These are phyloP conservation scores for Oxyura jamaicensis DNA, from an alignment of 2,113 vertebrate species.

Conservation along the genomic window DNA sequence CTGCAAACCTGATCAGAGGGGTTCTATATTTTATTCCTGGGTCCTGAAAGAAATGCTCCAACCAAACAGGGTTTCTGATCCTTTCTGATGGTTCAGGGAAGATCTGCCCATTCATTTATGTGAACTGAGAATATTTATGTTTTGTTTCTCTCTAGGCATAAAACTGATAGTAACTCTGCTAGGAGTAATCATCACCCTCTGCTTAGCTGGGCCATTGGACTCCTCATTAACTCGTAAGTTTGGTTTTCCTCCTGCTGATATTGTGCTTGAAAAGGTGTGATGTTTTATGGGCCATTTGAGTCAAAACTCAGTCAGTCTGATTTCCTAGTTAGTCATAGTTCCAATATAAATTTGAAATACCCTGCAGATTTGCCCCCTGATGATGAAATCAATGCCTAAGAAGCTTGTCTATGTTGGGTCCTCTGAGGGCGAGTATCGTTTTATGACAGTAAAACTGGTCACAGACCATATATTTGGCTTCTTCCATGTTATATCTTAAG, in stretches of 20 bases:
- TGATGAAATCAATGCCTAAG: not conserved
- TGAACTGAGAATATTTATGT: not conserved
- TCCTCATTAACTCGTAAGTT: not conserved
- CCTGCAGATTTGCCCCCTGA: not conserved
- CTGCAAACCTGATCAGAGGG: not conserved
- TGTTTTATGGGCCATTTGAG: not conserved
- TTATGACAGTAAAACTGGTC: not conserved
- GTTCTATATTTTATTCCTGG: not conserved
- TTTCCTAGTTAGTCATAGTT: not conserved
- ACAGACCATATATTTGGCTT: not conserved
- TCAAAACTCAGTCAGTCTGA: not conserved
- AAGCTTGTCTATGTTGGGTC: not conserved
- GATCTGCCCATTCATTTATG: not conserved
- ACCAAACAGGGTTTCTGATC: not conserved
- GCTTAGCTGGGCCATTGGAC: not conserved
- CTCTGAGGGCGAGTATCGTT: not conserved
- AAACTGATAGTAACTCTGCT: not conserved
- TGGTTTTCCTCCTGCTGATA: not conserved
- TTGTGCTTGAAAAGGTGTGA: not conserved
- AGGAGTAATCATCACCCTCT: not conserved
- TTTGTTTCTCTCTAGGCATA: constrained; percentile 3
- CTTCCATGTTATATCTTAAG: not conserved
- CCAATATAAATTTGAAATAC: not conserved
- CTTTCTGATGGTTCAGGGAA: not conserved
- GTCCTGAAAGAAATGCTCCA: not conserved